phyloP scores from a whole-genome alignment of 2,888 invertebrate species.

The Dicycla oo region DNA sequence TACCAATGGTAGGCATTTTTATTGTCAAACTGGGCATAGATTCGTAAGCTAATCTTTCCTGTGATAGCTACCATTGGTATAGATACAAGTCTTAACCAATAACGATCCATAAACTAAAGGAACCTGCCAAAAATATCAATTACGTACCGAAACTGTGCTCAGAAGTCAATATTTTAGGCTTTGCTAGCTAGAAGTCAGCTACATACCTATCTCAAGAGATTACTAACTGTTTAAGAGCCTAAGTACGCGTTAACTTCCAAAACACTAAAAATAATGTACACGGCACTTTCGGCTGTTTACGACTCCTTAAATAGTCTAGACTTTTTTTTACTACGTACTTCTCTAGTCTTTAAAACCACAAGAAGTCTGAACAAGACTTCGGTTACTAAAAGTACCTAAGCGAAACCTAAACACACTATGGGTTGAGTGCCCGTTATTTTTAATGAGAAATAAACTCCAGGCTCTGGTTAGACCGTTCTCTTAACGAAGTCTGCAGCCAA shows the following conservation, averaged over 20 bases:
- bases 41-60: no score
- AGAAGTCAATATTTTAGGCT: no score
- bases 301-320: slow-evolving; percentile 45
- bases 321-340: slow-evolving; percentile 30
- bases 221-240: slow-evolving; percentile 8
- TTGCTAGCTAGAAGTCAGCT: no score
- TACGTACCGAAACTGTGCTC: no score
- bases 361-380: slow-evolving; percentile 33
- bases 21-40: no score
- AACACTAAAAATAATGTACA: slow-evolving; percentile 19
- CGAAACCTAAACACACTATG: slow-evolving; percentile 55
- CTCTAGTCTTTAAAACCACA: slow-evolving; percentile 27
- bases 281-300: slow-evolving; percentile 13
- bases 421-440: slow-evolving; percentile 66
- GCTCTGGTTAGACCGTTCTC: slow-evolving; percentile 58
- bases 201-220: background rate
- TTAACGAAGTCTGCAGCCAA: slow-evolving; percentile 66
- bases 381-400: slow-evolving; percentile 39
- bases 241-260: slow-evolving; percentile 24
- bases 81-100: no score
- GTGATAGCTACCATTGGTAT: no score
- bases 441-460: slow-evolving; percentile 69
- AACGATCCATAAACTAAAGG: no score
- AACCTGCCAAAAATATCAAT: no score
- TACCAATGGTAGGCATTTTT: no score